Percentiles rank a stretch among this genome's conserved stretches.
Evolutionary conservation across 2,888 invertebrate species (phyloP).

Genomic region (Neoitamus cyanurus): DNA sequence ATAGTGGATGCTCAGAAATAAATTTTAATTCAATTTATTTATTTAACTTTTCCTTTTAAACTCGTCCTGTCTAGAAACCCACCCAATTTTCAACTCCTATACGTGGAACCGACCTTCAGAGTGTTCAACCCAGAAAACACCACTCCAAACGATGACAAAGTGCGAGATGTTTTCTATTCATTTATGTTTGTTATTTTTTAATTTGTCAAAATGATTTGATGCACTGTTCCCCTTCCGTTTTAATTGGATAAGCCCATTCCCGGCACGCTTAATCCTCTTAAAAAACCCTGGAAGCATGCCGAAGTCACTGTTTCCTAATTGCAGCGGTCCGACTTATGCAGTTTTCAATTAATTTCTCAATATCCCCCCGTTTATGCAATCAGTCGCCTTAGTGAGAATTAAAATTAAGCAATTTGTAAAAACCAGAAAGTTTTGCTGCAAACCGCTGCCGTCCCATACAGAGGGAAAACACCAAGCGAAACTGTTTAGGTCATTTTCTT

Average conservation of each 20-base stretch:
- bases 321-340: background rate
- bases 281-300: background rate
- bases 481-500: background rate
- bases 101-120: background rate
- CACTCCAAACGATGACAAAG: background rate
- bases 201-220: constrained; percentile 11
- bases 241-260: constrained; percentile 14
- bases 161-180: constrained; percentile 28
- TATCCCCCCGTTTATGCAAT: background rate
- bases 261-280: background rate
- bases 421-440: background rate
- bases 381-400: background rate
- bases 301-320: background rate
- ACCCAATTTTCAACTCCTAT: background rate
- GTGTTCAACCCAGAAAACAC: background rate
- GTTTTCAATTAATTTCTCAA: background rate
- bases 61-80: background rate
- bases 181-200: constrained; percentile 34
- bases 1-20: no score
- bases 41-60: no score
- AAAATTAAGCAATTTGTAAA: background rate
- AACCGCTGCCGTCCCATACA: background rate
- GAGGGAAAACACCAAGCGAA: background rate
- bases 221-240: background rate
- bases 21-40: no score